Evolutionary conservation across 1,140 invertebrate species (phyloP).

Genomic region (Drosophila azteca): DNA sequence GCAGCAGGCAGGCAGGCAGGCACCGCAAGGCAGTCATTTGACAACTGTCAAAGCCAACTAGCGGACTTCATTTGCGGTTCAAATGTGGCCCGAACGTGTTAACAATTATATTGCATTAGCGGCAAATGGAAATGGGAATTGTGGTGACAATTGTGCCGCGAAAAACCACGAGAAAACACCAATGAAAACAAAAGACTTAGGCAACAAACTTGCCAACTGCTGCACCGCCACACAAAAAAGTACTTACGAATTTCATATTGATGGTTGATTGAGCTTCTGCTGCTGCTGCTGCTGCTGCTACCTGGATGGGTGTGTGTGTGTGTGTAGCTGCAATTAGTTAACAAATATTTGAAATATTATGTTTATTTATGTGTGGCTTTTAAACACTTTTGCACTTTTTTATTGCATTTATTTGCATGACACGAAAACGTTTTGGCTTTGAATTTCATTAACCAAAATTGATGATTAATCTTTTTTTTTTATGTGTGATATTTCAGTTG

Average conservation of each 20-base stretch:
- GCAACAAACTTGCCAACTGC: conserved; percentile 62
- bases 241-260: conserved; percentile 83
- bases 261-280: conserved; percentile 50
- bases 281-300: conserved; percentile 12
- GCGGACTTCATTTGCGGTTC: conserved; percentile 57
- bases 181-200: conserved; percentile 67
- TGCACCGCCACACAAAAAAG: not conserved
- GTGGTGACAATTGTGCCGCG: conserved; percentile 57
- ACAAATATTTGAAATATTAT: conserved; percentile 72
- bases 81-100: conserved; percentile 47
- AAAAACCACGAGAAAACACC: not conserved
- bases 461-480: conserved; percentile 33
- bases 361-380: conserved; percentile 6
- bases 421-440: conserved; percentile 55
- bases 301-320: not conserved
- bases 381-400: conserved; percentile 50
- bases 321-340: conserved; percentile 72
- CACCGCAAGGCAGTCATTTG: conserved; percentile 27
- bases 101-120: conserved; percentile 47
- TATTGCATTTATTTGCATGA: conserved; percentile 20
- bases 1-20: not conserved
- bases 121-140: conserved; percentile 28
- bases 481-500: conserved; percentile 29
- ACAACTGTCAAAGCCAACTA: conserved; percentile 36
- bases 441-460: conserved; percentile 23